These are phyloP conservation scores for Oryzias woworae DNA, from an alignment of 2,113 vertebrate species.

Conservation along the genomic window DNA sequence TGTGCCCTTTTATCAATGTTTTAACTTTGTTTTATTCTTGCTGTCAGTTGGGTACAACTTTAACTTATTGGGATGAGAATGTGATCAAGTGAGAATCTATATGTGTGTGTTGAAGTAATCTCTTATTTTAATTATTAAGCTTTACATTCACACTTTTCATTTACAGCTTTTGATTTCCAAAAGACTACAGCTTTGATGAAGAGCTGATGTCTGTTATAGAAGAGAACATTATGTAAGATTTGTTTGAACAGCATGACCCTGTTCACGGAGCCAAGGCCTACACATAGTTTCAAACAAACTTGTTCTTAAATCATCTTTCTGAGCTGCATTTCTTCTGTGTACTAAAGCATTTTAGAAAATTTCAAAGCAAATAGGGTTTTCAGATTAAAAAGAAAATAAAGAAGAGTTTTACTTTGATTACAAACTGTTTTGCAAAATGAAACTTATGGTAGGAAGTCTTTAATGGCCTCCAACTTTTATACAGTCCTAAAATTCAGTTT, in stretches of 20 bases:
- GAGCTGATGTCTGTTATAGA: conserved; percentile 8
- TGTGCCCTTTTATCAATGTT: neutral
- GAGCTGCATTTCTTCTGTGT: too few relatives aligned
- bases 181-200: neutral
- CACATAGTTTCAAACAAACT: neutral
- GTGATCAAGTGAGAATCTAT: too few relatives aligned
- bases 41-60: too few relatives aligned
- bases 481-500: conserved; percentile 17
- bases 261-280: neutral
- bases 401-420: neutral
- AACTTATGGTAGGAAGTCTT: conserved; percentile 12
- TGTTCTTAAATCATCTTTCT: neutral
- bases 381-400: neutral
- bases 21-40: neutral
- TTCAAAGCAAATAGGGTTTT: neutral
- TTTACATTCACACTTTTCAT: too few relatives aligned
- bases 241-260: conserved; percentile 8
- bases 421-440: conserved; percentile 15
- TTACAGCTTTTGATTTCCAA: neutral
- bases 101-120: neutral
- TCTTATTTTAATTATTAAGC: neutral
- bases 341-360: neutral
- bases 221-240: conserved; percentile 18
- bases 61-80: too few relatives aligned
- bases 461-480: conserved; percentile 1